Conservation (phyloP, 2,797 vertebrate species). For the Sylvia borin region DNA sequence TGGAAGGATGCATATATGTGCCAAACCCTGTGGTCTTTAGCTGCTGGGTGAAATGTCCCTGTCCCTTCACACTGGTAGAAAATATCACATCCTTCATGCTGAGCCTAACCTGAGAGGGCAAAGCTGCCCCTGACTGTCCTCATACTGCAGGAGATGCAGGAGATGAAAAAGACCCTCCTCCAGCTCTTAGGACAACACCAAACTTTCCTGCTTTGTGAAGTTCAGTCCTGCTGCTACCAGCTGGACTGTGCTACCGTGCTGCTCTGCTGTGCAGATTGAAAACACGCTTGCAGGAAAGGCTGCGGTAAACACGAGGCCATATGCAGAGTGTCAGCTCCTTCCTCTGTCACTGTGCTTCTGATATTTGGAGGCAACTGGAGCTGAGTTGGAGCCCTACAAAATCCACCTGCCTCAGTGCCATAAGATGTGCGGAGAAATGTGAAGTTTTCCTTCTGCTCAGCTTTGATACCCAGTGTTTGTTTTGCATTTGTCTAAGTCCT, state of each 20-base stretch:
- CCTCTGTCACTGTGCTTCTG: slow-evolving; percentile 22
- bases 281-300: neutral
- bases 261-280: neutral
- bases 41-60: neutral
- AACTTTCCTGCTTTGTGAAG: neutral
- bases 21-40: neutral
- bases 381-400: slow-evolving; percentile 36
- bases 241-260: neutral
- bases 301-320: neutral
- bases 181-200: neutral
- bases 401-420: slow-evolving; percentile 41
- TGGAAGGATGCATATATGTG: neutral
- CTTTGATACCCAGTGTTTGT: neutral
- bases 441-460: neutral
- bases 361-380: neutral
- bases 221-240: neutral
- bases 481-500: neutral
- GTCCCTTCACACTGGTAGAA: neutral
- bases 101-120: neutral
- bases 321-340: slow-evolving; percentile 24
- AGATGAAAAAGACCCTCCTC: neutral
- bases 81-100: neutral
- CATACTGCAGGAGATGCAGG: neutral
- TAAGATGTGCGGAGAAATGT: neutral
- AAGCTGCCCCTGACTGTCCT: neutral